Conservation (phyloP, 2,113 vertebrate genomes). For the Piprites chloris region DNA sequence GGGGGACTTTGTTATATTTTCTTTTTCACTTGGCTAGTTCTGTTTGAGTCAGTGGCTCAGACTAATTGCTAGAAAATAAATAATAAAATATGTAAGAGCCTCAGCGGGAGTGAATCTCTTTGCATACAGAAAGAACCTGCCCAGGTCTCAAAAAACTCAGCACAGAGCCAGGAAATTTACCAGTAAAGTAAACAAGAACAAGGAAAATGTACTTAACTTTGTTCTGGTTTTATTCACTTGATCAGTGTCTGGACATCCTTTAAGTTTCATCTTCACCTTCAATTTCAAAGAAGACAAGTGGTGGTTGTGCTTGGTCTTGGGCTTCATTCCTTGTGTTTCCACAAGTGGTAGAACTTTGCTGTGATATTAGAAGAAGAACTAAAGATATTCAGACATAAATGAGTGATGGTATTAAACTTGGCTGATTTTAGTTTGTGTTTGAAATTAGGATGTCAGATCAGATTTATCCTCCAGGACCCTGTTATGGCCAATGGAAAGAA, state of each 20-base stretch:
- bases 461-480: background rate
- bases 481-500: background rate
- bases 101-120: background rate
- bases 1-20: conserved; percentile 61
- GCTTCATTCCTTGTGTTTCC: background rate
- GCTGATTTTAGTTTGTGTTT: background rate
- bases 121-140: background rate
- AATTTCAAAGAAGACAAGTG: background rate
- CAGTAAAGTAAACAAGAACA: background rate
- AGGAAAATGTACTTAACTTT: background rate
- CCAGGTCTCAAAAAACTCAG: background rate
- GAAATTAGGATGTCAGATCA: background rate
- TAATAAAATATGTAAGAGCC: conserved; percentile 40
- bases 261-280: background rate
- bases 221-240: background rate
- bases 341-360: background rate
- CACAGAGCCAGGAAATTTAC: background rate
- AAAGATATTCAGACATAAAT: background rate
- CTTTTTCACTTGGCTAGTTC: conserved; percentile 65
- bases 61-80: conserved; percentile 65
- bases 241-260: background rate
- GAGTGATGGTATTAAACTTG: background rate
- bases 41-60: conserved; percentile 61
- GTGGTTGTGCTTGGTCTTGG: background rate
- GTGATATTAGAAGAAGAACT: background rate